Base-by-base conservation (phyloP, 2,113 vertebrate genomes). In the Atrichornis clamosus region DNA sequence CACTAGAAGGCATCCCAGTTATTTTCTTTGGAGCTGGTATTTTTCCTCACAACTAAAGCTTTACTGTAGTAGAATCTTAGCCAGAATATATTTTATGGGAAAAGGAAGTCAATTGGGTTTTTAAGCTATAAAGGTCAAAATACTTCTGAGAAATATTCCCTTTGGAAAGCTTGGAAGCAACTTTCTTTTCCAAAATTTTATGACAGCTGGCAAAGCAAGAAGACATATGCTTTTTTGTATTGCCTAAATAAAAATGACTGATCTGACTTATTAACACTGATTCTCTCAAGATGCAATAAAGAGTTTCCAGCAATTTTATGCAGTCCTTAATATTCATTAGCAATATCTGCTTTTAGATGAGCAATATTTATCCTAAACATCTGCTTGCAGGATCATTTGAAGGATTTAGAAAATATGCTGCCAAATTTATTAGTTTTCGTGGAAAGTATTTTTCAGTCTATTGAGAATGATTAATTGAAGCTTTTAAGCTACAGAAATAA, bases 121-220 rank as follows among this genome's bases (percentile, higher is more conserved):
- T 30, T 92, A 95, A 97, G 79, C 75, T 94, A 77, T 93, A 97
- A 98, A 97, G 93, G 95, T 98, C 98, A 97, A 96, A 97, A 94
- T 79, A 74, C 22, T 96, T 95, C 27, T 82, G 67, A 84, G 90
- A 97, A 97, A 91, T 97, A 97, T 91, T 97, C 91, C 81, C 90
- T 84, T 77, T 69, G 87, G 95, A 97, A 95, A 91, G 52, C 93
- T 90, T 92, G 33, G 85, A 95, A 97, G 88, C 41, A 98, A 95
- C 55, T 76, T 86, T 96, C 94, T 95, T 90, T 87, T 95, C 94
- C 91, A 92, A 95, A 97, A 96, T 87, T 97, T 96, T 97, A 95
- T 96, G 96, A 96, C 95, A 97, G 96, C 92, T 97, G 95, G 90
- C 89, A 97, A 83, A 96, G 64, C 78, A 86, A 77, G 70, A 97